These are phyloP conservation scores for Cyclophora albipunctata DNA, from an alignment of 2,888 invertebrate species.

Conservation along the genomic window DNA sequence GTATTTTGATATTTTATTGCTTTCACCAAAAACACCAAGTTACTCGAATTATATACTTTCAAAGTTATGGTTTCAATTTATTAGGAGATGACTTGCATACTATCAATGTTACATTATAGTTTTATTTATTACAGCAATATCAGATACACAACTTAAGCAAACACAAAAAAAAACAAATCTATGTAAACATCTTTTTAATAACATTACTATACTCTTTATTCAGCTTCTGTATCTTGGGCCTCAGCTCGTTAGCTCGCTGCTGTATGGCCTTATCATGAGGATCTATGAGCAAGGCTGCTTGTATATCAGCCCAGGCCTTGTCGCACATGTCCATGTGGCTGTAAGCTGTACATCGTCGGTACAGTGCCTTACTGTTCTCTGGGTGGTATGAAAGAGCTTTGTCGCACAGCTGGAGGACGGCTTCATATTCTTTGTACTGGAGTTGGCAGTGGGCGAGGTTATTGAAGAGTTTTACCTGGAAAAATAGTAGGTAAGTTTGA, in stretches of 20 bases:
- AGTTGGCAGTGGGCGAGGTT: slow-evolving; percentile 90
- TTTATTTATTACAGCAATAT: too few relatives aligned
- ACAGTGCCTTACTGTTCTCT: slow-evolving; percentile 90
- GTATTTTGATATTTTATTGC: slow-evolving; percentile 3
- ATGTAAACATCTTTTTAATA: slow-evolving; percentile 75
- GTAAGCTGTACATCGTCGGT: slow-evolving; percentile 87
- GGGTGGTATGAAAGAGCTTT: slow-evolving; percentile 84
- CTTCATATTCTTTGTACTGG: slow-evolving; percentile 78
- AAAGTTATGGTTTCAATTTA: too few relatives aligned
- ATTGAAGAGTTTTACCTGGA: slow-evolving; percentile 80
- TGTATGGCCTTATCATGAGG: slow-evolving; percentile 79
- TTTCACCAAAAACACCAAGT: too few relatives aligned
- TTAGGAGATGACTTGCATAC: too few relatives aligned
- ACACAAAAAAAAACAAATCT: slow-evolving; percentile 8
- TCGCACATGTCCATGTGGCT: slow-evolving; percentile 78
- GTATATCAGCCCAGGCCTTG: slow-evolving; percentile 77
- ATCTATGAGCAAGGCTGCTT: slow-evolving; percentile 72
- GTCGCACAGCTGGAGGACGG: slow-evolving; percentile 81
- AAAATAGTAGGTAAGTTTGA: slow-evolving; percentile 1
- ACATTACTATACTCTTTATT: slow-evolving; percentile 75
- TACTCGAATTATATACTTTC: too few relatives aligned
- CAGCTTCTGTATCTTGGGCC: slow-evolving; percentile 73
- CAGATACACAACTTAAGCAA: neutral
- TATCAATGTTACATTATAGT: too few relatives aligned
- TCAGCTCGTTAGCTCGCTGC: slow-evolving; percentile 74